Conservation (phyloP, 2,888 invertebrate genomes). For the Ecliptopera silaceata region DNA sequence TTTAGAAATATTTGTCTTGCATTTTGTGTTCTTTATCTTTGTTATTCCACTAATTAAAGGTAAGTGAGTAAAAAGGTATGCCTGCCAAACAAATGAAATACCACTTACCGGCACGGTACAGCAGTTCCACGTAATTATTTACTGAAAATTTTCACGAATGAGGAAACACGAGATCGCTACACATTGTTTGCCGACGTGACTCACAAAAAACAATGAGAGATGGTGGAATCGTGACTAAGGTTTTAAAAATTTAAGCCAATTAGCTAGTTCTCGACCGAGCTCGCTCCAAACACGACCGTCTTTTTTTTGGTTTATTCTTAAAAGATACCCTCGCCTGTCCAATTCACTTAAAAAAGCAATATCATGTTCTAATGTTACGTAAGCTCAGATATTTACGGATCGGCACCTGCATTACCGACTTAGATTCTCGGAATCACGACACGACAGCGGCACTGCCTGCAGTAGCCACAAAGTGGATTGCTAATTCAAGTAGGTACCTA, state of each 20-base stretch:
- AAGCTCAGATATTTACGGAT: constrained; percentile 38
- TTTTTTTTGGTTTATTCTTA: constrained; percentile 48
- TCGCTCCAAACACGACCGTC: constrained; percentile 36
- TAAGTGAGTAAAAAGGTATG: neutral
- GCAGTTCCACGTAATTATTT: constrained; percentile 28
- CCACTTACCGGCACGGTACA: constrained; percentile 24
- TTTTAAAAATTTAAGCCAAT: constrained; percentile 75
- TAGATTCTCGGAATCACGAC: constrained; percentile 34
- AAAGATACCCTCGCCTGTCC: constrained; percentile 29
- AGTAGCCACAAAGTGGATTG: constrained; percentile 19
- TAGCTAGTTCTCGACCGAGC: constrained; percentile 52
- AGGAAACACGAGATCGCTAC: constrained; percentile 52
- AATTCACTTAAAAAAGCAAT: constrained; percentile 38
- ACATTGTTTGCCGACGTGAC: constrained; percentile 62
- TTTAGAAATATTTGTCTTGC: neutral
- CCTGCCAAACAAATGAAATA: neutral
- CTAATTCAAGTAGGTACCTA: constrained; percentile 20
- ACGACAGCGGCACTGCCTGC: constrained; percentile 6
- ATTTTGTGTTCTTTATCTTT: neutral
- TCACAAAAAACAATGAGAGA: constrained; percentile 65
- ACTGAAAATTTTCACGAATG: constrained; percentile 45
- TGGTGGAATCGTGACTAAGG: constrained; percentile 69
- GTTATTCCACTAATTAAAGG: neutral
- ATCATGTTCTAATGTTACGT: constrained; percentile 41
- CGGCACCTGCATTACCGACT: constrained; percentile 38